Base-by-base conservation (phyloP, 35 echinoderm and acorn worm species). In the Ophiothrix spiculata region DNA sequence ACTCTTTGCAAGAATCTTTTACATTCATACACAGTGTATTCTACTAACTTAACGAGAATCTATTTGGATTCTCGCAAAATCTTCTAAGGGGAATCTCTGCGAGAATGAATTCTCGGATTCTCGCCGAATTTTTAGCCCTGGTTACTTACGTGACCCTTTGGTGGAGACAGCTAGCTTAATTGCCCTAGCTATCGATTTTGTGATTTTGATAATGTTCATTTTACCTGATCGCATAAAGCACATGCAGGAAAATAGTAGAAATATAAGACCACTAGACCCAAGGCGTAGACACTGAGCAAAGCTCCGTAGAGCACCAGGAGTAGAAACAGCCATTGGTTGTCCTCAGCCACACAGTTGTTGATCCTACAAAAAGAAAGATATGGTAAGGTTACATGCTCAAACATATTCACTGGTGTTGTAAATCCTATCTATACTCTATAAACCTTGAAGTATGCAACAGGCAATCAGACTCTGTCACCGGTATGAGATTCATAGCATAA, bases 341-440 rank as follows among this genome's bases (percentile, higher is more conserved):
- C 95, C 40, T 98, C 95, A 38, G 88, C 95, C 14, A 98, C 83
- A 86, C 95, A 98, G 54, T 91, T 98, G 74, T 98, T 98, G 33
- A 98, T 91, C 91, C 95, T 98, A 56, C 0, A 77, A 42, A 91
- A 79, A 19, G 77, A 87, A 21, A 11, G 45, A 54, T 21, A 54
- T 54, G 8, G 21, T 54, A 54, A 21, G 8, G 8, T 54, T 54
- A 11, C 21, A 11, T 21, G 21, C 45, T 8, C 45, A 37, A 83
- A 84, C 16, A 80, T 2, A 74, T 1, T 3, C 14, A 41, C 28
- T 23, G 76, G 0, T 85, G 31, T 16, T 19, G 36, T 0, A 45
- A 64, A 0, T 56, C 0, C 16, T 31, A 83, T 33, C n/a, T 12
- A 39, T 74, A 49, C 35, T 17, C 1, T 1, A 14, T 32, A 84